A percentile compares a stretch with the other conserved stretches of the same genome.
These are phyloP conservation scores for Pseudorhiza aurosa DNA, from an alignment of 30 jellyfish, hydroid and myxozoan species.

Conservation along the genomic window DNA sequence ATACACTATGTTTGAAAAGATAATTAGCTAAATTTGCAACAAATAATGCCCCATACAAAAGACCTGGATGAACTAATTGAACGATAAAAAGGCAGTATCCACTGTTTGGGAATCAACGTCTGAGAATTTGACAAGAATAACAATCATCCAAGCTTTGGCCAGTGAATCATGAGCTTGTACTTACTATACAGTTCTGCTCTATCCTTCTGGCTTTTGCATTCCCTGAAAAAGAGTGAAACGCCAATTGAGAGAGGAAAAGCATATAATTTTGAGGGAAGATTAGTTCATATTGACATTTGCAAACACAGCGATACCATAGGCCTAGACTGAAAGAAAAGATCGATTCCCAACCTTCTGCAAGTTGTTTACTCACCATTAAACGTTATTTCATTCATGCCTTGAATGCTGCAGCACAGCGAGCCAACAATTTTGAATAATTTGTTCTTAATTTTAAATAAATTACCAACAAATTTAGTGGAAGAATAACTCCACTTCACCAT, in stretches of 20 bases:
- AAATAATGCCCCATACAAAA: no score
- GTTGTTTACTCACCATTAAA: conserved; percentile 26
- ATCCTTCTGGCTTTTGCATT: conserved; percentile 33
- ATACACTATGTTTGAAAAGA: no score
- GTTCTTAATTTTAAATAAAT: no score
- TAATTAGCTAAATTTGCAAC: no score
- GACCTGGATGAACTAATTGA: no score
- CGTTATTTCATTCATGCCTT: conserved; percentile 47
- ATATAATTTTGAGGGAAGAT: not conserved
- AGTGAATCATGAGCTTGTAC: not conserved
- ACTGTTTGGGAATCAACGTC: no score
- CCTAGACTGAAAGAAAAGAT: not conserved
- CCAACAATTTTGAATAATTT: no score
- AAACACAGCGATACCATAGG: conserved; percentile 4
- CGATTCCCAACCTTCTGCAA: not conserved
- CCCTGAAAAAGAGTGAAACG: conserved; percentile 8
- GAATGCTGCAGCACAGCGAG: not conserved
- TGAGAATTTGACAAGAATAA: no score
- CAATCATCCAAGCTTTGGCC: no score
- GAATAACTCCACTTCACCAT: no score
- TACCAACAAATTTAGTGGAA: no score
- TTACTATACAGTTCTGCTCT: conserved; percentile 32
- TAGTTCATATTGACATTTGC: not conserved
- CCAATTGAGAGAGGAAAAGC: not conserved
- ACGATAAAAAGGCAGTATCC: no score